Percentiles rank a stretch among this genome's conserved stretches.
These are phyloP conservation scores for Galeruca laticollis DNA, from an alignment of 2,888 invertebrate genomes.

Conservation along the genomic window DNA sequence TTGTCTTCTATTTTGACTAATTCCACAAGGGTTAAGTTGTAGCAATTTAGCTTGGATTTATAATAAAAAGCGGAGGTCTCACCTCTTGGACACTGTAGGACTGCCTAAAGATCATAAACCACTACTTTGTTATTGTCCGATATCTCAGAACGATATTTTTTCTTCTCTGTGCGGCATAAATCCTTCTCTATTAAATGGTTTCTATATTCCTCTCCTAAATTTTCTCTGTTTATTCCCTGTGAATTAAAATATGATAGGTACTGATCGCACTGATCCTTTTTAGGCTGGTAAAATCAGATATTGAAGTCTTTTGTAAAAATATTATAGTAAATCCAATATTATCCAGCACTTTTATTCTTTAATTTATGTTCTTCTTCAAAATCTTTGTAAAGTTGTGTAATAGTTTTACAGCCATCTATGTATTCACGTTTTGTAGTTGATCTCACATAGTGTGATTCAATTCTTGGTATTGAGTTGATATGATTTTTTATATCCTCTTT, in stretches of 20 bases:
- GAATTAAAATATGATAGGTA: neutral
- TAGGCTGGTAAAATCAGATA: conserved; percentile 9
- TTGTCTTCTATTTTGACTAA: no score
- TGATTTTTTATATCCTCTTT: neutral
- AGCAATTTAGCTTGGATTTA: conserved; percentile 14
- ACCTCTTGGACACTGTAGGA: conserved; percentile 20
- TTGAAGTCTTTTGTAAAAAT: conserved; percentile 18
- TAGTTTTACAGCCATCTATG: neutral
- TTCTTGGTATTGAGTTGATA: conserved; percentile 13
- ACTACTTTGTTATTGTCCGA: conserved; percentile 11
- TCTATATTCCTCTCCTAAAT: neutral
- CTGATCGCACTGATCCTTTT: conserved; percentile 18
- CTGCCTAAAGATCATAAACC: conserved; percentile 23
- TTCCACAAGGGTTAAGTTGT: conserved; percentile 28
- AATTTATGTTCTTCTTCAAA: neutral
- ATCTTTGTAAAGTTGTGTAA: neutral
- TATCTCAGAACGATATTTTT: neutral
- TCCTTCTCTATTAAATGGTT: conserved; percentile 10
- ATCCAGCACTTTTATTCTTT: neutral
- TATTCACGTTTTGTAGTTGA: neutral
- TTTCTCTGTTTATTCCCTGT: neutral
- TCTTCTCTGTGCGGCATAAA: conserved; percentile 7
- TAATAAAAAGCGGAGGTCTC: conserved; percentile 26
- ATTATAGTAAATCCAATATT: conserved; percentile 6
- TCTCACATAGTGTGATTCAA: conserved; percentile 14